Percentiles rank a stretch among this genome's conserved stretches.
Conservation (phyloP, 1,140 invertebrate genomes). For the Meloidogyne chitwoodi region DNA sequence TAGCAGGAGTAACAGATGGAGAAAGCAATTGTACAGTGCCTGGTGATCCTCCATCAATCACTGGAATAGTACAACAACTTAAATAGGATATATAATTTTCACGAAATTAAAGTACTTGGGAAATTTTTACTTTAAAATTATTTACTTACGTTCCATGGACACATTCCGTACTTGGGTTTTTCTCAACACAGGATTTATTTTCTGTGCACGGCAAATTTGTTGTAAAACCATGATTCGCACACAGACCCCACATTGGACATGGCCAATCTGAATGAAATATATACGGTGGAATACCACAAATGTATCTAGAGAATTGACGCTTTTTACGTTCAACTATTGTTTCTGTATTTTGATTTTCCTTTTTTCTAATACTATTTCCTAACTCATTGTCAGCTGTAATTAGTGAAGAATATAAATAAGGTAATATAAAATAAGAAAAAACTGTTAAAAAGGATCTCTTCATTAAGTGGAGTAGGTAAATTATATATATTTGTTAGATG, state of each 20-base stretch:
- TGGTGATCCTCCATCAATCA: neutral
- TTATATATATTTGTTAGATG: neutral
- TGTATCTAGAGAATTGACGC: conserved; percentile 13
- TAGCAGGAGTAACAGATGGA: neutral
- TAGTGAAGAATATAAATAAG: neutral
- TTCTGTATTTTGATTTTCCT: neutral
- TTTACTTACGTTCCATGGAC: conserved; percentile 13
- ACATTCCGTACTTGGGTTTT: conserved; percentile 16
- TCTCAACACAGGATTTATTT: neutral
- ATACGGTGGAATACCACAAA: conserved; percentile 18
- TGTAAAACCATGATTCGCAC: conserved; percentile 16
- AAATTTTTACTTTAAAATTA: too few relatives aligned
- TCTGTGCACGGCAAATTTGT: conserved; percentile 10
- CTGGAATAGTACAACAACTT: neutral
- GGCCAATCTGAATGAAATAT: conserved; percentile 18
- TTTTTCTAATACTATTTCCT: neutral
- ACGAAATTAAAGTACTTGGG: too few relatives aligned
- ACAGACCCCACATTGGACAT: conserved; percentile 2
- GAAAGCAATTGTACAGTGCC: neutral
- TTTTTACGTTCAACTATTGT: neutral
- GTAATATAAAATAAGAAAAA: neutral
- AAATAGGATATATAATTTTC: too few relatives aligned
- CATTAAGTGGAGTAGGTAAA: too few relatives aligned
- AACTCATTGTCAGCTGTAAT: too few relatives aligned
- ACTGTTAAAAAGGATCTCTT: neutral